A percentile compares a stretch with the other conserved stretches of the same genome.
Conservation (phyloP, 92 coral and sea anemone species). For the Palythoa heliodiscus region DNA sequence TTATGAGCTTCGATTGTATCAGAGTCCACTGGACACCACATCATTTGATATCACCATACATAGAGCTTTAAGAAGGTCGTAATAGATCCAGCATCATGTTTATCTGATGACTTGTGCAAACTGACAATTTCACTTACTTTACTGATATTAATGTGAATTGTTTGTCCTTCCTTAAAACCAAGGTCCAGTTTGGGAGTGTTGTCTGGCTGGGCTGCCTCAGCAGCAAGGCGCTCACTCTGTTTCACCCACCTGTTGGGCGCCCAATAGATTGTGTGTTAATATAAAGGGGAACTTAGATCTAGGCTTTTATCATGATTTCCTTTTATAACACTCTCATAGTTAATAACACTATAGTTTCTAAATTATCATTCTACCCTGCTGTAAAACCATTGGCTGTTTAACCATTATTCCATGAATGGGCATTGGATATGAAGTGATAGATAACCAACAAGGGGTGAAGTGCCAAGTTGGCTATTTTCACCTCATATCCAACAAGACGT, state of each 20-base stretch:
- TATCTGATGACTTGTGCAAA: background rate
- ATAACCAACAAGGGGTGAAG: no score
- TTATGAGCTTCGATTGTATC: no score
- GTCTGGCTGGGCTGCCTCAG: conserved; percentile 78
- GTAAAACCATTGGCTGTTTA: background rate
- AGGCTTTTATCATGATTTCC: background rate
- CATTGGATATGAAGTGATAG: no score
- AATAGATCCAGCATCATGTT: background rate
- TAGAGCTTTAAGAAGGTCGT: background rate
- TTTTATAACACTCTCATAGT: no score
- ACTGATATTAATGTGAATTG: conserved; percentile 85
- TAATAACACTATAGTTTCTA: background rate
- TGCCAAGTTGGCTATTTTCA: no score
- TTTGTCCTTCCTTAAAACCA: conserved; percentile 98
- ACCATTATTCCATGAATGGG: no score
- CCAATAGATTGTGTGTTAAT: background rate
- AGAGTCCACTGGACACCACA: background rate
- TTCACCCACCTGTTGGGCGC: conserved; percentile 68
- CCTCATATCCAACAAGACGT: no score
- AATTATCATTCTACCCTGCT: no score
- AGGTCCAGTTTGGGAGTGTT: conserved; percentile 90
- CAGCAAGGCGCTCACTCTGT: conserved; percentile 82
- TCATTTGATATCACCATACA: background rate
- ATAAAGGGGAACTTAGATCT: background rate
- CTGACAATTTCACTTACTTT: conserved; percentile 6